These are phyloP conservation scores for Thalassoma bifasciatum DNA, from an alignment of 2,113 vertebrate genomes.

Conservation along the genomic window DNA sequence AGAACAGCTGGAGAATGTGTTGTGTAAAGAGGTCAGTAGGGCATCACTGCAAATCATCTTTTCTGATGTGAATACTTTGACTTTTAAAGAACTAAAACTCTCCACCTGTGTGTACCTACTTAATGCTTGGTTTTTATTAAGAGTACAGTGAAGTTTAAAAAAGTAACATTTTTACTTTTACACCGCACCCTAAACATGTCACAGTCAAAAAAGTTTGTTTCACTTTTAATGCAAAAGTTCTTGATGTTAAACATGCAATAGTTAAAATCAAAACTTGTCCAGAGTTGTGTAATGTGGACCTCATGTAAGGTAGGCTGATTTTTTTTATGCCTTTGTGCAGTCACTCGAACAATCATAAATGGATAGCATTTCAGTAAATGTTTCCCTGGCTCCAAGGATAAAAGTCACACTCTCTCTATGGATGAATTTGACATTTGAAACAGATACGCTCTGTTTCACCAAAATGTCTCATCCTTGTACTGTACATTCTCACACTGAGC, in stretches of 20 bases:
- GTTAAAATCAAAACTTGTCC: too few relatives aligned
- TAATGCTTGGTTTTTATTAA: background rate
- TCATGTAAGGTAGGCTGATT: background rate
- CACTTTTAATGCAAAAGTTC: too few relatives aligned
- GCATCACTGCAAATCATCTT: background rate
- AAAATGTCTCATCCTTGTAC: background rate
- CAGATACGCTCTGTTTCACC: background rate
- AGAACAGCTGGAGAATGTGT: conserved; percentile 49
- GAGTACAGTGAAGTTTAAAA: background rate
- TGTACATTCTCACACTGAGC: background rate
- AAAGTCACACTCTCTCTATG: background rate
- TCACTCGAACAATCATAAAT: background rate
- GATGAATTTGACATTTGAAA: background rate
- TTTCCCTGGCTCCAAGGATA: background rate
- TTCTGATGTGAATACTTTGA: conserved; percentile 7
- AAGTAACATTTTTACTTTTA: too few relatives aligned
- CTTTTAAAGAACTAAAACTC: background rate
- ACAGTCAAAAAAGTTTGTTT: too few relatives aligned
- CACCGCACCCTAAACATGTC: too few relatives aligned
- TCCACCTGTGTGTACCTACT: background rate
- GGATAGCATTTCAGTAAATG: background rate
- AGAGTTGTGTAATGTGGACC: background rate
- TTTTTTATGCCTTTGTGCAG: background rate
- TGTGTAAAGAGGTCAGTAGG: conserved; percentile 22
- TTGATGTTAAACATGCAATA: background rate